These are phyloP conservation scores for Zeugodacus cucurbitae DNA, from an alignment of 1,140 invertebrate genomes.

Conservation along the genomic window DNA sequence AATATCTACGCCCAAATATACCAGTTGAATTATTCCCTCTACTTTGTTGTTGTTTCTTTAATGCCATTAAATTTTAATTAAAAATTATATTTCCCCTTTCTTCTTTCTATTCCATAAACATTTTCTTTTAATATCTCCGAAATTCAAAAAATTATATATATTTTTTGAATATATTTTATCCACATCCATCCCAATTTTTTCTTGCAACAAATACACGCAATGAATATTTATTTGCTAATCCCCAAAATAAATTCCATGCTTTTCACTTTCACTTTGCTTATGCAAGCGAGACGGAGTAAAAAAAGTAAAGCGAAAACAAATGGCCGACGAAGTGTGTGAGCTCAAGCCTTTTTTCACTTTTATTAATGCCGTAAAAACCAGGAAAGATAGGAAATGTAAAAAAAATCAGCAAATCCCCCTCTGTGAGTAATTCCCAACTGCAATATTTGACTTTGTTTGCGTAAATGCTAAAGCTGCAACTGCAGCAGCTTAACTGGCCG, in stretches of 20 bases:
- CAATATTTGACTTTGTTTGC: constrained; percentile 27
- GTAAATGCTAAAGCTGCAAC: neutral
- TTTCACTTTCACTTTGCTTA: neutral
- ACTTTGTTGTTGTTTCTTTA: too few relatives aligned
- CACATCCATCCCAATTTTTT: too few relatives aligned
- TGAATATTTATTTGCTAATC: neutral
- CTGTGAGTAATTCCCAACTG: constrained; percentile 2
- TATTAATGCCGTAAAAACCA: neutral
- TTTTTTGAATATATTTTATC: too few relatives aligned
- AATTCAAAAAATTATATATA: too few relatives aligned
- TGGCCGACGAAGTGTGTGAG: neutral
- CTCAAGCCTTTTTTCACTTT: neutral
- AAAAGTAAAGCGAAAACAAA: neutral
- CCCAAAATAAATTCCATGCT: neutral
- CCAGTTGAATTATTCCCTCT: too few relatives aligned
- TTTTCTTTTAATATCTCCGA: too few relatives aligned
- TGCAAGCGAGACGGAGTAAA: neutral
- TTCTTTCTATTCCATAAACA: too few relatives aligned
- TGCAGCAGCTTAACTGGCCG: constrained; percentile 3
- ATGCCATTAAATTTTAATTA: too few relatives aligned
- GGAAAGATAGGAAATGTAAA: neutral
- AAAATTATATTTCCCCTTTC: too few relatives aligned
- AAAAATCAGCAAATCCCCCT: neutral
- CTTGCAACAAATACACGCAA: neutral
- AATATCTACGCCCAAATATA: too few relatives aligned